Conservation (phyloP, 35 echinoderm and acorn worm species). For the Diadema setosum region DNA sequence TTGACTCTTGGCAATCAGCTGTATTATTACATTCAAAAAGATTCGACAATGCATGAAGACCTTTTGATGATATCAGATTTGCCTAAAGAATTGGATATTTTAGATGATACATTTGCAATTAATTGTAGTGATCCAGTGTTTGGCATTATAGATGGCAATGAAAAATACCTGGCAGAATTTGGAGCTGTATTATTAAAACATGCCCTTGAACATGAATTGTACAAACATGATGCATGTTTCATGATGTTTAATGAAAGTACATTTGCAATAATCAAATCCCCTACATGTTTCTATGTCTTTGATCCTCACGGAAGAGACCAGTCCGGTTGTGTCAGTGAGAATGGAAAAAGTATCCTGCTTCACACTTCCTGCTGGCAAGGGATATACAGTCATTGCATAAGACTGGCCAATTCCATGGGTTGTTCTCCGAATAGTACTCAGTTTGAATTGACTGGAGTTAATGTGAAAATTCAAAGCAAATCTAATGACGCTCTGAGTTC, state of each 20-base stretch:
- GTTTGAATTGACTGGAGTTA: constrained; percentile 1
- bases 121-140: not conserved
- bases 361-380: not conserved
- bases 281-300: not conserved
- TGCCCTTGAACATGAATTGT: constrained; percentile 9
- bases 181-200: constrained; percentile 8
- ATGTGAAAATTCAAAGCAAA: too few species aligned
- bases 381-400: not conserved
- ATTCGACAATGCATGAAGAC: constrained; percentile 16
- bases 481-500: too few species aligned
- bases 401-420: not conserved
- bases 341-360: not conserved
- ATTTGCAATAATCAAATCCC: not conserved
- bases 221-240: constrained; percentile 6
- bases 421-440: not conserved
- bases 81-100: constrained; percentile 24
- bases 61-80: constrained; percentile 26
- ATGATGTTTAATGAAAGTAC: constrained; percentile 16
- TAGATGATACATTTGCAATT: not conserved
- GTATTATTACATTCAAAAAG: constrained; percentile 22
- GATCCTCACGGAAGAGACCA: not conserved
- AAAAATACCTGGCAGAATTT: not conserved
- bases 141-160: constrained; percentile 17
- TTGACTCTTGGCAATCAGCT: constrained; percentile 23
- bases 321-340: not conserved